phyloP scores from a whole-genome alignment of 2,888 invertebrate genomes.

The Drepanosiphum platanoidis region DNA sequence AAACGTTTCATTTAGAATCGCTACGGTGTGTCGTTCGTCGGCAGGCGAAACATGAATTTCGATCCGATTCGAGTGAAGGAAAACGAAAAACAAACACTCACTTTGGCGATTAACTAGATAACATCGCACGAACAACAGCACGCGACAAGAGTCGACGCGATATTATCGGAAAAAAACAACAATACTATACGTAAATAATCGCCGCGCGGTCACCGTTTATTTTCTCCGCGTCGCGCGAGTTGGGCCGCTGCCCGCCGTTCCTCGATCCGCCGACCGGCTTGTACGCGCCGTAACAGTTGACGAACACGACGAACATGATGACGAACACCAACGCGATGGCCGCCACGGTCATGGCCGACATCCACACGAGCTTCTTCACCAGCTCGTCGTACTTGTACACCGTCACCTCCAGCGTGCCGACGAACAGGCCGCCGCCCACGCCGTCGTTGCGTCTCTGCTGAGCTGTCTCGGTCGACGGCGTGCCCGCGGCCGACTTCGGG shows the following conservation, averaged over 20 bases:
- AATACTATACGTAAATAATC: no score
- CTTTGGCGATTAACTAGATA: no score
- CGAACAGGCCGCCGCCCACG: background rate
- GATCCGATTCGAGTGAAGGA: no score
- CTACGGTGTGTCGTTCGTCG: no score
- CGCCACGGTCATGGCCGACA: constrained; percentile 32
- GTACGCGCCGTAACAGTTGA: constrained; percentile 32
- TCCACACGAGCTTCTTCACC: constrained; percentile 50
- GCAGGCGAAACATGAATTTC: no score
- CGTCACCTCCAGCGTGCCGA: constrained; percentile 13
- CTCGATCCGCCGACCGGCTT: background rate
- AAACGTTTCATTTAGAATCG: no score
- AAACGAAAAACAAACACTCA: no score
- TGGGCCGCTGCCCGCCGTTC: background rate
- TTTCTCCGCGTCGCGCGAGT: background rate
- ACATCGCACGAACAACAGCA: no score
- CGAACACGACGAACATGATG: constrained; percentile 38
- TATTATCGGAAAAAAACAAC: no score
- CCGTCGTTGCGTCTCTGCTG: background rate
- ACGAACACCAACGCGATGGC: constrained; percentile 45
- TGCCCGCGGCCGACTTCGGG: no score
- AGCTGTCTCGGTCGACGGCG: background rate
- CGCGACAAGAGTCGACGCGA: no score
- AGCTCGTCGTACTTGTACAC: constrained; percentile 41
- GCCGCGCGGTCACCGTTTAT: background rate